Conservation (phyloP, 30 jellyfish, hydroid and myxozoan species). For the Hydractinia symbiolongicarpus region DNA sequence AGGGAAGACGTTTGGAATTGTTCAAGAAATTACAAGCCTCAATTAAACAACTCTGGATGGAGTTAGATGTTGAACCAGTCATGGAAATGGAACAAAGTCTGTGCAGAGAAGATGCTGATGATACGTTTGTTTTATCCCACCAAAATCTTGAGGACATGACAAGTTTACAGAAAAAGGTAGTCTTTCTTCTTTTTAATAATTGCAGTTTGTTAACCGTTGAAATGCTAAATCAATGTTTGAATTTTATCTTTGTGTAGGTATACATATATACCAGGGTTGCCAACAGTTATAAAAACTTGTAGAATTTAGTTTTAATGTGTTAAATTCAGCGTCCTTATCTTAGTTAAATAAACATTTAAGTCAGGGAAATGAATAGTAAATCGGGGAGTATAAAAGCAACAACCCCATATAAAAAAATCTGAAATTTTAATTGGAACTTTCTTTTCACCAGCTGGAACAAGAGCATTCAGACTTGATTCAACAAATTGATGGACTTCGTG, state of each 20-base stretch:
- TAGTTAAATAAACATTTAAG: too few species aligned
- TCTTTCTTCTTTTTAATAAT: background rate
- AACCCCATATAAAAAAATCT: background rate
- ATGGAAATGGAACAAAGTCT: constrained; percentile 56
- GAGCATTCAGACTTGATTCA: constrained; percentile 61
- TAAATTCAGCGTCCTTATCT: too few species aligned
- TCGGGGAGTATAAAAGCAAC: too few species aligned
- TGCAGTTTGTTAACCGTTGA: too few species aligned
- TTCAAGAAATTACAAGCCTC: constrained; percentile 73
- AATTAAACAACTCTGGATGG: constrained; percentile 77
- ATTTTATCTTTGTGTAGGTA: too few species aligned
- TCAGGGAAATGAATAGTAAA: too few species aligned
- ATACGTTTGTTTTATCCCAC: constrained; percentile 45
- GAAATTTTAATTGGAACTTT: background rate
- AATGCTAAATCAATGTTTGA: too few species aligned
- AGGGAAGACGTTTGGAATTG: constrained; percentile 71
- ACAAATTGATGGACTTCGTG: constrained; percentile 65
- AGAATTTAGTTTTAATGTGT: too few species aligned
- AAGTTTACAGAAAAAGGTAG: constrained; percentile 56
- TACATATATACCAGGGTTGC: too few species aligned
- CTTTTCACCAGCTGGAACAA: constrained; percentile 57
- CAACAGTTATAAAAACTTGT: too few species aligned
- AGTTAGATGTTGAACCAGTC: constrained; percentile 75
- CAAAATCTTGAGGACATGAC: constrained; percentile 63
- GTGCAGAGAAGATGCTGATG: constrained; percentile 63